phyloP scores from a whole-genome alignment of 64 coral and sea anemone species.

The Acropora yongei region DNA sequence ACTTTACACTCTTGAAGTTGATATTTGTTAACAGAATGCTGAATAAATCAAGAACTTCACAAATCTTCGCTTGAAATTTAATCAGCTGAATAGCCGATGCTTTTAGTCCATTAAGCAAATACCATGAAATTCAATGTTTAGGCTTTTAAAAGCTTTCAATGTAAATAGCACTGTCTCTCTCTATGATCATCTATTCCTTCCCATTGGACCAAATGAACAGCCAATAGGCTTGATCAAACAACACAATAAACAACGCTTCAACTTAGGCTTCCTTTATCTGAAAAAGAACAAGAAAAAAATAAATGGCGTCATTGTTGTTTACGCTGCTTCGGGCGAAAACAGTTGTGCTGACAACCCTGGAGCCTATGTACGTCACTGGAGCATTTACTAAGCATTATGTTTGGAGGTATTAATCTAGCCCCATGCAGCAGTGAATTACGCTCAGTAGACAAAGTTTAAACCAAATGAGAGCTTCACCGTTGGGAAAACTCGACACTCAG shows the following conservation, averaged over 20 bases:
- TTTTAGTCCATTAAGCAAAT: not conserved
- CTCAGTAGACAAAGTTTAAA: not conserved
- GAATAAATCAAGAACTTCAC: not conserved
- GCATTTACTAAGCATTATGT: slow-evolving; percentile 35
- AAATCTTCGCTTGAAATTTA: not conserved
- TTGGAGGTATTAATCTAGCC: slow-evolving; percentile 15
- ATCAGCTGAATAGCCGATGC: not conserved
- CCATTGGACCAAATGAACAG: not conserved
- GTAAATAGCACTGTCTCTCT: slow-evolving; percentile 9
- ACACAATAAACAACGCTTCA: not conserved
- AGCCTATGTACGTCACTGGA: not conserved
- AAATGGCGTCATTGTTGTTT: not conserved
- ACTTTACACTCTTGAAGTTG: too few species aligned
- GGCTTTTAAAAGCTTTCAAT: not conserved
- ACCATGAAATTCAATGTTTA: not conserved
- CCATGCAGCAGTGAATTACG: not conserved
- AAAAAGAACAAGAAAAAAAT: slow-evolving; percentile 16
- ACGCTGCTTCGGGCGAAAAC: not conserved
- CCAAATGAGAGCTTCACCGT: not conserved
- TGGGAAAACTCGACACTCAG: not conserved
- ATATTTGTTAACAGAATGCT: too few species aligned
- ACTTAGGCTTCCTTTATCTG: not conserved
- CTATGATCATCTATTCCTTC: not conserved
- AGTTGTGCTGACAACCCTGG: not conserved
- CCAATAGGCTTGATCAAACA: not conserved